Conservation (phyloP, 2,888 invertebrate genomes). For the Coronaproctus castanopsis region DNA sequence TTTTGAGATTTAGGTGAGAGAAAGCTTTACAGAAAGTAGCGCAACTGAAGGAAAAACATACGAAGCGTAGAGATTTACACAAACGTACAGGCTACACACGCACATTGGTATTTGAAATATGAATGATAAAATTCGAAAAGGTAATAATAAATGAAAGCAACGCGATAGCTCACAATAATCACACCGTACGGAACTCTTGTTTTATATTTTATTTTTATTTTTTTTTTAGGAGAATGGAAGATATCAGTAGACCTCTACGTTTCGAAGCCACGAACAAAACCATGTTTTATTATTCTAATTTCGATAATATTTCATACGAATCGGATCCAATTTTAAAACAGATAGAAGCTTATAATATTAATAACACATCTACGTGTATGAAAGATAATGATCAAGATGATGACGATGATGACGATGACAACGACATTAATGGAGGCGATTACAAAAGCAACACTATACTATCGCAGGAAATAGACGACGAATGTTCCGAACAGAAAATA, state of each 20-base stretch:
- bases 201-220: not conserved
- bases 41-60: too few species aligned
- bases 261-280: not conserved
- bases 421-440: not conserved
- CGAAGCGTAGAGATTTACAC: too few species aligned
- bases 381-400: not conserved
- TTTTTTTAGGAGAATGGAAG: not conserved
- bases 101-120: too few species aligned
- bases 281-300: not conserved
- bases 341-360: not conserved
- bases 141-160: not conserved
- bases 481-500: not conserved
- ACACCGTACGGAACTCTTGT: not conserved
- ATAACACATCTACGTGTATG: not conserved
- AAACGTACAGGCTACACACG: too few species aligned
- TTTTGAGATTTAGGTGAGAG: too few species aligned
- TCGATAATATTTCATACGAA: not conserved
- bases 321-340: not conserved
- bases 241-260: not conserved
- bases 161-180: not conserved
- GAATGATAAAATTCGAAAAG: too few species aligned
- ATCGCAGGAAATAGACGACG: not conserved
- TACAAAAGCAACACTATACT: too few species aligned
- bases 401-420: not conserved
- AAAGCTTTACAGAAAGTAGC: too few species aligned